Evolutionary conservation across 2,113 vertebrate genomes (phyloP).

Genomic region (Ammodramus savannarum): DNA sequence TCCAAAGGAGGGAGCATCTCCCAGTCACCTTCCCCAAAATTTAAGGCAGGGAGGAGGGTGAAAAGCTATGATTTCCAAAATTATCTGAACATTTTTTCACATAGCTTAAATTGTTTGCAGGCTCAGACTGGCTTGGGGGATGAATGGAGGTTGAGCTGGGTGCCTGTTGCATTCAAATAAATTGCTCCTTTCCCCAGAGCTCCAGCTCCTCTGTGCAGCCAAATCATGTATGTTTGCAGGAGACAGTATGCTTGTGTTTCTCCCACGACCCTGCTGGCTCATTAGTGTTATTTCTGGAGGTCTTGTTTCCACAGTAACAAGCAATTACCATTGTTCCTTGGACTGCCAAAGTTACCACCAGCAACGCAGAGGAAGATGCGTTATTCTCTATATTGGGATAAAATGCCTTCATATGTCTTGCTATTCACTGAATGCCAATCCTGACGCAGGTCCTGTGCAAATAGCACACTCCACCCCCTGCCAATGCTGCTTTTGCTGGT

Average conservation of each 20-base stretch:
- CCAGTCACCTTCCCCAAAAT: background rate
- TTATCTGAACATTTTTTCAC: background rate
- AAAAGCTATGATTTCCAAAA: background rate
- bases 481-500: conserved; percentile 41
- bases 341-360: conserved; percentile 72
- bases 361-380: conserved; percentile 67
- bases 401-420: conserved; percentile 67
- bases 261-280: conserved; percentile 66
- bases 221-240: conserved; percentile 57
- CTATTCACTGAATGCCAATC: conserved; percentile 67
- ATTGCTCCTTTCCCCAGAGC: background rate
- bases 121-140: background rate
- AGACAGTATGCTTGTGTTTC: conserved; percentile 60
- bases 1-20: background rate
- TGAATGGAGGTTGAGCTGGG: background rate
- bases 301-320: conserved; percentile 78
- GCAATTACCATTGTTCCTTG: conserved; percentile 75
- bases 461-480: conserved; percentile 51
- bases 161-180: background rate
- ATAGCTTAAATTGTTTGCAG: background rate
- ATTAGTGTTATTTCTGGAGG: conserved; percentile 75
- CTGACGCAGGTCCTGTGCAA: conserved; percentile 62
- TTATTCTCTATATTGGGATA: conserved; percentile 72
- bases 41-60: background rate
- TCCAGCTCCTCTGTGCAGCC: background rate